Conservation (phyloP, 2,797 vertebrate genomes). For the Ispidina picta region DNA sequence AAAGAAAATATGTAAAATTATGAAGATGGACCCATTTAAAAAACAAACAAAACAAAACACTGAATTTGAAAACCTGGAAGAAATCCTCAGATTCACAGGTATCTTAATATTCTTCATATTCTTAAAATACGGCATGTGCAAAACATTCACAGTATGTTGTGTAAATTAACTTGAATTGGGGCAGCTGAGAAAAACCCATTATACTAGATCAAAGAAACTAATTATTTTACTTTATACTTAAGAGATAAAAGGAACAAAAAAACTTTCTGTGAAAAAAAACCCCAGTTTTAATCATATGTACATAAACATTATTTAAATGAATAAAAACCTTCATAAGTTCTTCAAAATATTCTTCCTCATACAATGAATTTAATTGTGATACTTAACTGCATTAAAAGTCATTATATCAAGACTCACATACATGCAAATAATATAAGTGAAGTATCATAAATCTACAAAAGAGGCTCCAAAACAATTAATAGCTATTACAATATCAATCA, state of each 20-base stretch:
- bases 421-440: conserved; percentile 59
- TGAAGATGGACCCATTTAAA: neutral
- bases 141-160: neutral
- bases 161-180: neutral
- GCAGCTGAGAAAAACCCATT: neutral
- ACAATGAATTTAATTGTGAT: conserved; percentile 12
- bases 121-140: neutral
- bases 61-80: neutral
- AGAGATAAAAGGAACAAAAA: neutral
- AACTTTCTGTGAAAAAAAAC: neutral
- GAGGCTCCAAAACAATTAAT: conserved; percentile 65
- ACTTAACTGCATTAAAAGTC: conserved; percentile 31
- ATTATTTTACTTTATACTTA: neutral
- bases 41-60: neutral
- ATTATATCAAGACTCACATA: conserved; percentile 50
- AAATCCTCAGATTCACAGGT: neutral
- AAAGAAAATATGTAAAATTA: neutral
- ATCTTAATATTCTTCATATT: neutral
- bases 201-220: conserved; percentile 13
- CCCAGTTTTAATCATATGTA: neutral
- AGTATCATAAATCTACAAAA: conserved; percentile 71
- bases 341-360: neutral
- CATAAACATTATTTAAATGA: neutral
- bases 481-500: conserved; percentile 76
- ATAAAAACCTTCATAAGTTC: neutral